phyloP scores from a whole-genome alignment of 1,140 invertebrate species.

The Helicoverpa armigera region DNA sequence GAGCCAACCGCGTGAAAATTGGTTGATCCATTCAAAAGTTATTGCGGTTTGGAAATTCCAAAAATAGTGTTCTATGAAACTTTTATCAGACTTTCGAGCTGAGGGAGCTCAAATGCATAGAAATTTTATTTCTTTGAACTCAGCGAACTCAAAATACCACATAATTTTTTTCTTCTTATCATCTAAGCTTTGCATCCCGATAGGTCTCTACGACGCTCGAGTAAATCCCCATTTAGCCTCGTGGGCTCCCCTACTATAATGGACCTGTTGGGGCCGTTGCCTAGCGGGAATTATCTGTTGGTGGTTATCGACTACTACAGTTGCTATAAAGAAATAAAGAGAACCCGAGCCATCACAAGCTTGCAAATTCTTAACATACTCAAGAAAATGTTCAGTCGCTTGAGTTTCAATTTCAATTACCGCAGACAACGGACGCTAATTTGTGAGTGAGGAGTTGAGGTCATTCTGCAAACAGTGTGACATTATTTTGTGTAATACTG shows the following conservation, averaged over 20 bases:
- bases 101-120: too few relatives aligned
- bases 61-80: too few relatives aligned
- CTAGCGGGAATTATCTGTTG: slow-evolving; percentile 48
- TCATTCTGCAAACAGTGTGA: slow-evolving; percentile 22
- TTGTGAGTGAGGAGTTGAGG: slow-evolving; percentile 40
- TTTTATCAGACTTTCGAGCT: too few relatives aligned
- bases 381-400: slow-evolving; percentile 39
- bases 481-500: slow-evolving; percentile 34
- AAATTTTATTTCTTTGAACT: too few relatives aligned
- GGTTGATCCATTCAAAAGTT: too few relatives aligned
- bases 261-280: slow-evolving; percentile 54
- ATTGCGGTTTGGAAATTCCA: too few relatives aligned
- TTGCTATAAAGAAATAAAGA: slow-evolving; percentile 55
- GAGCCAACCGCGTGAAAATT: too few relatives aligned
- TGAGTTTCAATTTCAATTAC: slow-evolving; percentile 43
- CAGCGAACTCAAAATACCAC: too few relatives aligned
- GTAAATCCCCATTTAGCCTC: slow-evolving; percentile 52
- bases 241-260: slow-evolving; percentile 2
- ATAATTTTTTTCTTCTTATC: too few relatives aligned
- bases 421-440: slow-evolving; percentile 43
- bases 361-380: slow-evolving; percentile 32
- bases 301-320: slow-evolving; percentile 53
- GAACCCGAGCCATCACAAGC: slow-evolving; percentile 26
- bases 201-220: slow-evolving; percentile 54
- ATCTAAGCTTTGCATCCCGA: slow-evolving; percentile 50